A percentile compares a stretch with the other conserved stretches of the same genome.
Evolutionary conservation across 2,113 vertebrate genomes (phyloP).

Genomic region (Microcebus jonahi): DNA sequence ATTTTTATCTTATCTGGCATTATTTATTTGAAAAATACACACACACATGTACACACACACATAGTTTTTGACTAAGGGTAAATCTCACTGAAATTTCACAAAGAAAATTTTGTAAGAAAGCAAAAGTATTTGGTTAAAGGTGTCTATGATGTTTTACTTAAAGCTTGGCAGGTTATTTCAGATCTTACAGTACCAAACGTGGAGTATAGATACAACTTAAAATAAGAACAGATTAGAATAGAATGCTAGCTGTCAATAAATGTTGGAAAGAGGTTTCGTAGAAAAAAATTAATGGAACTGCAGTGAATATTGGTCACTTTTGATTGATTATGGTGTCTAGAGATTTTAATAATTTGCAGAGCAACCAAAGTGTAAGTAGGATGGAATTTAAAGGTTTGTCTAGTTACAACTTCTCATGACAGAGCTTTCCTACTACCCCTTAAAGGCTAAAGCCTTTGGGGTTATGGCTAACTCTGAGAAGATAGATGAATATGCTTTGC

Average conservation of each 20-base stretch:
- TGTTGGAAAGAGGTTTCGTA: not conserved
- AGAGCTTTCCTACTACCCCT: not conserved
- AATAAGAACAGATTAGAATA: not conserved
- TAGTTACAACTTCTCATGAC: constrained; percentile 33
- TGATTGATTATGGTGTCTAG: constrained; percentile 5
- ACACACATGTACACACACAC: not conserved
- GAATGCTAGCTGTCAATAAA: not conserved
- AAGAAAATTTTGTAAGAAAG: not conserved
- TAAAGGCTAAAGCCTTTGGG: not conserved
- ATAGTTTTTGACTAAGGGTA: not conserved
- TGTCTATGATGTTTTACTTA: not conserved
- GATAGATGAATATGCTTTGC: not conserved
- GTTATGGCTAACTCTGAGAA: not conserved
- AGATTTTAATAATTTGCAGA: not conserved
- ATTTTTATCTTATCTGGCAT: not conserved
- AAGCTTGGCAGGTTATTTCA: constrained; percentile 32
- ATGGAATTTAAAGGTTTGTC: constrained; percentile 39
- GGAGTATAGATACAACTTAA: not conserved
- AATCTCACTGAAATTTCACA: not conserved
- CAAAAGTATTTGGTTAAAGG: not conserved
- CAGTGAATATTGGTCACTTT: not conserved
- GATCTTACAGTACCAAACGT: not conserved
- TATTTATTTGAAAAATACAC: not conserved
- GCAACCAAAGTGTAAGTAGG: not conserved
- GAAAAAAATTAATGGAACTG: not conserved